phyloP scores from a whole-genome alignment of 1,140 invertebrate species.

The Heliconius hermathena region DNA sequence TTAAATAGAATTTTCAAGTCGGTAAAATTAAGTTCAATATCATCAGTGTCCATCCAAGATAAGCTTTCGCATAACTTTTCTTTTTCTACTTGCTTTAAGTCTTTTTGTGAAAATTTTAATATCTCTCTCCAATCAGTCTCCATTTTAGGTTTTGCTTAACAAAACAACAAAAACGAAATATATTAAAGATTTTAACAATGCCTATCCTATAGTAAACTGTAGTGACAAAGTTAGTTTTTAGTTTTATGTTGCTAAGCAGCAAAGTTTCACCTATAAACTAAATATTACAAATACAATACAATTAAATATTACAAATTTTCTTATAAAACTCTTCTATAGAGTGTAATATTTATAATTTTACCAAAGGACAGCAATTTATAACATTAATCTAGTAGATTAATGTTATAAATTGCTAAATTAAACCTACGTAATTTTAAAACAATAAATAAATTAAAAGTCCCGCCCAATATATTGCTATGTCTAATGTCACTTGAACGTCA shows the following conservation, averaged over 20 bases:
- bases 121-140: constrained; percentile 84
- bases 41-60: constrained; percentile 83
- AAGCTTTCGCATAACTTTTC: constrained; percentile 84
- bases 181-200: background rate
- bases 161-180: background rate
- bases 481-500: background rate
- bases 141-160: constrained; percentile 46
- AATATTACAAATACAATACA: too few relatives aligned
- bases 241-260: constrained; percentile 50
- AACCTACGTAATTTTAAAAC: background rate
- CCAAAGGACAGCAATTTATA: background rate
- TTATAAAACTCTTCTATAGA: background rate
- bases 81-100: constrained; percentile 83
- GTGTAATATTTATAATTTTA: background rate
- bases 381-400: background rate
- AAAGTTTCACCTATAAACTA: background rate
- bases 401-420: too few relatives aligned
- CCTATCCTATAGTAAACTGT: background rate
- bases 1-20: constrained; percentile 82
- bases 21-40: constrained; percentile 81
- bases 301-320: background rate
- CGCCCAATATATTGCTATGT: background rate
- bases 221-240: constrained; percentile 29
- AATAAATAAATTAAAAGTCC: background rate
- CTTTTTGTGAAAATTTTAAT: constrained; percentile 80